Percentiles rank a stretch among this genome's conserved stretches.
Conservation (phyloP, 1,140 invertebrate genomes). For the Drosophila sp. region DNA sequence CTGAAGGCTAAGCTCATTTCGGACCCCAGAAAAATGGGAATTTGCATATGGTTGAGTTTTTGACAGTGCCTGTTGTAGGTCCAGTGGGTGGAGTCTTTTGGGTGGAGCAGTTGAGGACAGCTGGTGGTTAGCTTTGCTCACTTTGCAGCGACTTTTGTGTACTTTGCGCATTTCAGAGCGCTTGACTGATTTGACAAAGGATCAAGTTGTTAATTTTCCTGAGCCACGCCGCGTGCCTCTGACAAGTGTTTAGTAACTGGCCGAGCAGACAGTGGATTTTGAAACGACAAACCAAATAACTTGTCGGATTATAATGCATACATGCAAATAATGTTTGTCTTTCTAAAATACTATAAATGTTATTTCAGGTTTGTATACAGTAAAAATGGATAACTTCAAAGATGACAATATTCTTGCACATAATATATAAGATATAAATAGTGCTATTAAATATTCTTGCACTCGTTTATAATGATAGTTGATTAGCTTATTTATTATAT, state of each 20-base stretch:
- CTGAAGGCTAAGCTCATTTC: constrained; percentile 39
- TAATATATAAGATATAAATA: too few species aligned
- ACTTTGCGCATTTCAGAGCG: constrained; percentile 59
- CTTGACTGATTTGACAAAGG: constrained; percentile 77
- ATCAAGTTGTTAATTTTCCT: constrained; percentile 73
- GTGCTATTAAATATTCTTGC: too few species aligned
- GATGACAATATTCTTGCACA: too few species aligned
- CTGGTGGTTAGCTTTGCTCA: constrained; percentile 19
- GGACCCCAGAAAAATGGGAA: constrained; percentile 44
- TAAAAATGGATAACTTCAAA: too few species aligned
- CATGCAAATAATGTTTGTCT: too few species aligned
- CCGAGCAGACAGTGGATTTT: constrained; percentile 18
- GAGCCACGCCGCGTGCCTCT: constrained; percentile 42
- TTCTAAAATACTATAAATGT: constrained; percentile 2
- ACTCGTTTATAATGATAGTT: too few species aligned
- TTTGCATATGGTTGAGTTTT: constrained; percentile 43
- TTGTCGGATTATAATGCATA: constrained; percentile 20
- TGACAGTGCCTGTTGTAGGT: neutral
- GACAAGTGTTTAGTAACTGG: constrained; percentile 43
- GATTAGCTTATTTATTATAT: too few species aligned
- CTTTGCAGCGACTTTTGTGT: constrained; percentile 55
- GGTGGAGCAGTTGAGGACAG: constrained; percentile 7
- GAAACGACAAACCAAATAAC: constrained; percentile 31
- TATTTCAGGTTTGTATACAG: too few species aligned
- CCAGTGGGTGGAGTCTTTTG: neutral